Evolutionary conservation across 2,888 invertebrate genomes (phyloP).

Genomic region (Apoda limacodes): DNA sequence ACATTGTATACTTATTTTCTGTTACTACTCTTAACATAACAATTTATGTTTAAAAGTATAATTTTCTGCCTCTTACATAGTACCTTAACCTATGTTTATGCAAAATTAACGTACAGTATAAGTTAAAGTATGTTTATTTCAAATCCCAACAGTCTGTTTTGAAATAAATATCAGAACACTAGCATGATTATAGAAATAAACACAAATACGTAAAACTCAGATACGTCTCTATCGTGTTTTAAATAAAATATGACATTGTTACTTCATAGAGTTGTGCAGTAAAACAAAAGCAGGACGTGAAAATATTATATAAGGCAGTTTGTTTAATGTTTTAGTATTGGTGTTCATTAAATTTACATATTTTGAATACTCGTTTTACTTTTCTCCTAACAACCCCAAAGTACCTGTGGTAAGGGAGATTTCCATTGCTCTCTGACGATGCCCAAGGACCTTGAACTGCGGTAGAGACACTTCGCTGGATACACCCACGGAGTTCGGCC

Average conservation of each 20-base stretch:
- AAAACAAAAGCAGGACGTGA: slow-evolving; percentile 68
- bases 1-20: too few species aligned
- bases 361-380: too few species aligned
- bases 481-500: slow-evolving; percentile 94
- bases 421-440: slow-evolving; percentile 95
- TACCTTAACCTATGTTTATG: too few species aligned
- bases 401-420: slow-evolving; percentile 97
- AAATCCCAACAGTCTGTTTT: too few species aligned
- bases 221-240: slow-evolving; percentile 57
- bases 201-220: slow-evolving; percentile 25
- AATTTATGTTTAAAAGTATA: too few species aligned
- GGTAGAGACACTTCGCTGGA: slow-evolving; percentile 96
- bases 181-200: too few species aligned
- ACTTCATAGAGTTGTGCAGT: slow-evolving; percentile 56
- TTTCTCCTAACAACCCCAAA: too few species aligned
- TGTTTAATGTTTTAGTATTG: slow-evolving; percentile 55
- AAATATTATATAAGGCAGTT: slow-evolving; percentile 53
- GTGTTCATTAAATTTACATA: slow-evolving; percentile 25
- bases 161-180: too few species aligned
- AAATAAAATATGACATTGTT: slow-evolving; percentile 3
- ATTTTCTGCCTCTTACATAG: too few species aligned
- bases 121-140: too few species aligned
- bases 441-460: slow-evolving; percentile 98
- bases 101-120: too few species aligned
- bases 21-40: too few species aligned